Base-by-base conservation (phyloP, 2,113 vertebrate species). In the Phylloscopus trochilus region DNA sequence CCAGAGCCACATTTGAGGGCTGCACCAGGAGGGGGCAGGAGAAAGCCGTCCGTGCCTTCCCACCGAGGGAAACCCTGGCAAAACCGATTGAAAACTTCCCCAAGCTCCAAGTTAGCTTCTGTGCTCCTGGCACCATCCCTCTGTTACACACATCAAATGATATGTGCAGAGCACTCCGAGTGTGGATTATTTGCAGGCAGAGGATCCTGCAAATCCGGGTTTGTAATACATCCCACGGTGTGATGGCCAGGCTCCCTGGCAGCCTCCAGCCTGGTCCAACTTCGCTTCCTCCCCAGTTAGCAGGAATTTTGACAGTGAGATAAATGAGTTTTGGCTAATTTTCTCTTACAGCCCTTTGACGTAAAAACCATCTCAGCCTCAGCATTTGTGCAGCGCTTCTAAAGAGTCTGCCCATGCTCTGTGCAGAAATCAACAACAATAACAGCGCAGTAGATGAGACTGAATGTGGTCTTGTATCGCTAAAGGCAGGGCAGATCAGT, bases 1-100 rank as follows among this genome's bases (percentile, higher is more conserved):
- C n/a, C 77, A 62, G 73, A 82, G 77, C 37, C 93, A 94, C 90
- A 52, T 87, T 85, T 35, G 86, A 92, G 63, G 59, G 53, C 89
- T 97, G 72, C 62, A 95, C 97, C 96, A 97, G 96, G 95, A 94
- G 96, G 89, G 96, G 96, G 96, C 97, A 97, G 96, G 92, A 97
- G 95, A 94, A 96, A 96, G 63, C 95, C 88, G 2, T 93, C 77
- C 85, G 15, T 92, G 76, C 81, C 76, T 96, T 88, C 67, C 88
- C 72, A 74, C 30, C 10, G 4, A 77, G 80, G 92, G 90, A 87
- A 92, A 72, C 79, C 82, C 85, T 96, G 93, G 95, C 88, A 95
- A 91, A 91, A 89, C 43, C 18, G 63, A 83, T 12, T 49, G 92
- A 84, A 87, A 95, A 93, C 83, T 95, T 94, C 88, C 87, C 88